Percentiles rank a stretch among this genome's conserved stretches.
Conservation (phyloP, 2,888 invertebrate species). For the Xanthorhoe spadicearia region DNA sequence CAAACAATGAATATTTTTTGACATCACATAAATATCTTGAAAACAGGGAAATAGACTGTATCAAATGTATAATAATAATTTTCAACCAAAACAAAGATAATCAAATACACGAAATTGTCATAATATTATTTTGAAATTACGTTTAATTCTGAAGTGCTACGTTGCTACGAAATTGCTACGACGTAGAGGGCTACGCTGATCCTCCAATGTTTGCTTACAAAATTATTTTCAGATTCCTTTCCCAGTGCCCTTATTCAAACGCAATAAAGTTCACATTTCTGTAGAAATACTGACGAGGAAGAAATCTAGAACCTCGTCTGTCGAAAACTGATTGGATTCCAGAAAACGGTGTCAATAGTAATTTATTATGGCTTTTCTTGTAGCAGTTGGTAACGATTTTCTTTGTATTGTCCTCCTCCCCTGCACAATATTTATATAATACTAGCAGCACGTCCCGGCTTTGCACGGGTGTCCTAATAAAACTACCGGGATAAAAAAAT, state of each 20-base stretch:
- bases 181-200: constrained; percentile 17
- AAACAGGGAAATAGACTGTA: no score
- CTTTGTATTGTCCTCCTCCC: no score
- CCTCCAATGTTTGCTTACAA: constrained; percentile 12
- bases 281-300: background rate
- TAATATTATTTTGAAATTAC: background rate
- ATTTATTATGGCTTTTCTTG: constrained; percentile 2
- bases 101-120: background rate
- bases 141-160: constrained; percentile 11
- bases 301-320: background rate
- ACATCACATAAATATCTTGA: no score
- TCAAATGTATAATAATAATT: no score
- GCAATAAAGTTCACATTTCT: constrained; percentile 6
- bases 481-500: no score
- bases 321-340: constrained; percentile 16
- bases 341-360: constrained; percentile 5
- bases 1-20: no score
- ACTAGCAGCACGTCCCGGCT: no score
- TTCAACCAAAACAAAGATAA: background rate
- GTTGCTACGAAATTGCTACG: constrained; percentile 13
- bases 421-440: no score
- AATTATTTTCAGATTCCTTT: background rate
- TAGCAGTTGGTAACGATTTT: background rate
- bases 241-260: background rate
- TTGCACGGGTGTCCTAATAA: no score